Evolutionary conservation across 2,797 vertebrate species (phyloP).

Genomic region (Helostoma temminkii): DNA sequence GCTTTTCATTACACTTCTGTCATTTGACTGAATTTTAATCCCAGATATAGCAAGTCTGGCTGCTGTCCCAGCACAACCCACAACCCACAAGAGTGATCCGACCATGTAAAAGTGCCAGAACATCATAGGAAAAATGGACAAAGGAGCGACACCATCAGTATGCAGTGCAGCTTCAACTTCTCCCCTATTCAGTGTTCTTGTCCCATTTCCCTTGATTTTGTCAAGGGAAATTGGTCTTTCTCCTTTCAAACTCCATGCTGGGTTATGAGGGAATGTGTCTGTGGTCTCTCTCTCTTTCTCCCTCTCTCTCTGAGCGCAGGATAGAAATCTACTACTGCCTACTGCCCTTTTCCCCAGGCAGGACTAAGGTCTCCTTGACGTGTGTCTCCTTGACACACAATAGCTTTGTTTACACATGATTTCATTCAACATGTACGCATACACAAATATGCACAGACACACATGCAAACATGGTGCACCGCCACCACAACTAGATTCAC

Average conservation of each 20-base stretch:
- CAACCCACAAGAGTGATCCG: neutral
- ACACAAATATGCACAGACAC: neutral
- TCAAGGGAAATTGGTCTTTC: constrained; percentile 26
- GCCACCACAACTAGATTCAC: constrained; percentile 39
- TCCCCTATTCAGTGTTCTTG: constrained; percentile 47
- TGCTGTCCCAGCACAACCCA: constrained; percentile 7
- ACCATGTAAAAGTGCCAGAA: constrained; percentile 10
- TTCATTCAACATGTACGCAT: constrained; percentile 22
- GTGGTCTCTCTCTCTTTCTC: constrained; percentile 31
- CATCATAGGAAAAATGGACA: constrained; percentile 41
- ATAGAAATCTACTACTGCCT: constrained; percentile 38
- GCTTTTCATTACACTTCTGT: constrained; percentile 4
- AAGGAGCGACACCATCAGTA: constrained; percentile 31
- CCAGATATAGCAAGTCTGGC: constrained; percentile 17
- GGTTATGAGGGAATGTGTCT: constrained; percentile 60
- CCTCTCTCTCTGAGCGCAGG: constrained; percentile 39
- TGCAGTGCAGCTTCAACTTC: constrained; percentile 14
- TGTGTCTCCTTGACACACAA: constrained; percentile 58
- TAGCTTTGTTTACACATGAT: constrained; percentile 37
- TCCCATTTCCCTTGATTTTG: constrained; percentile 34
- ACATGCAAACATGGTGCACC: constrained; percentile 7
- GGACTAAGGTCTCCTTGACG: constrained; percentile 54
- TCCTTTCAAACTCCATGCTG: constrained; percentile 42
- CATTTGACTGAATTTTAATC: constrained; percentile 11
- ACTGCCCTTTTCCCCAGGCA: constrained; percentile 34